Conservation (phyloP, 1,140 invertebrate genomes). For the Bemisia tabaci region DNA sequence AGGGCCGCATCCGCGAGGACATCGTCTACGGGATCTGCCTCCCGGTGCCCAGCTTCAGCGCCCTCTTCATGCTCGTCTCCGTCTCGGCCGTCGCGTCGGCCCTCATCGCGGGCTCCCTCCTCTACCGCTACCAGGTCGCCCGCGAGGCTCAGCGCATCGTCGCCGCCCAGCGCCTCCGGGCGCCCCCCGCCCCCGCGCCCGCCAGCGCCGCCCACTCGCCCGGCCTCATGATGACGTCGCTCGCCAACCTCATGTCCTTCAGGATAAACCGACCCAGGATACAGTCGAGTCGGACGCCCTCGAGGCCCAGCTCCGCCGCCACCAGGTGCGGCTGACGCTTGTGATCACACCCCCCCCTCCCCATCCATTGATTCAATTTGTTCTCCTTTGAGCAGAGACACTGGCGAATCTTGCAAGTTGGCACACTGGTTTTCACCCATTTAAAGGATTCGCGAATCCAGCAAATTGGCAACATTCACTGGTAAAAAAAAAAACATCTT, state of each 20-base stretch:
- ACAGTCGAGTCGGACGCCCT: background rate
- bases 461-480: too few species aligned
- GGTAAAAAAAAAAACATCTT: too few species aligned
- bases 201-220: constrained; percentile 15
- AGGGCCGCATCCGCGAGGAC: constrained; percentile 71
- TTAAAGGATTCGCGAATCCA: background rate
- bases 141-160: constrained; percentile 37
- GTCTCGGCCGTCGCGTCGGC: constrained; percentile 70
- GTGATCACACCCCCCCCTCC: too few species aligned
- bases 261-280: background rate
- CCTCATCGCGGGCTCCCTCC: constrained; percentile 55
- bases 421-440: too few species aligned
- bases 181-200: constrained; percentile 33
- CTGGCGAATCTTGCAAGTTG: background rate
- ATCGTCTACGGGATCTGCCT: constrained; percentile 84
- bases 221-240: constrained; percentile 3
- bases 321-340: background rate
- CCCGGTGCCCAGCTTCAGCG: constrained; percentile 73
- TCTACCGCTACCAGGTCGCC: constrained; percentile 58
- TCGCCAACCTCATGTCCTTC: background rate
- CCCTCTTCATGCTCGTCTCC: constrained; percentile 71
- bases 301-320: too few species aligned
- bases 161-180: constrained; percentile 27
- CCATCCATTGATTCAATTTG: background rate
- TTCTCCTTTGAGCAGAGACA: background rate